Base-by-base conservation (phyloP, 2,888 invertebrate genomes). In the Philereme transversata region DNA sequence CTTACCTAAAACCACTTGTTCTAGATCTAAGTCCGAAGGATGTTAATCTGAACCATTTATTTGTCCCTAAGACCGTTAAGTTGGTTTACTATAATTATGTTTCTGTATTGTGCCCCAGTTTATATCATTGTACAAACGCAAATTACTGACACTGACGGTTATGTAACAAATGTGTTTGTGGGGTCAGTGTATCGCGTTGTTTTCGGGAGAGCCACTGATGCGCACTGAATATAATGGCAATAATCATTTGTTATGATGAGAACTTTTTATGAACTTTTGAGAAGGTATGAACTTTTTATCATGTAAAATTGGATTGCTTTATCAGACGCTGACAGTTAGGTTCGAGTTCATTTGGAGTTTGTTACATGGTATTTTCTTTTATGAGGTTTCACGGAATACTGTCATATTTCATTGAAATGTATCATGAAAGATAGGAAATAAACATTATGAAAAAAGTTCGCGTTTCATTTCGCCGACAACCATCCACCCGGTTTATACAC, bases 211-310 rank as follows among this genome's bases (percentile, higher is more conserved):
- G 69, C 69, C 66, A 73, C 73, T 75, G 77, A 78, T 71, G 74
- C 74, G 75, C 64, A 71, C 71, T 71, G 76, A 75, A 80, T 77
- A 75, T 74, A 57, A 58, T 72, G 74, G 75, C 76, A 74, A 78
- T 81, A 78, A 78, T 78, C 77, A 80, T 78, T 77, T 72, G 76
- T 78, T 79, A 75, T 68, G 60, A 68, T 63, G 65, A 69, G 65
- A n/a, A n/a, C n/a, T n/a, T n/a, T n/a, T n/a, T n/a, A n/a, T n/a
- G n/a, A n/a, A n/a, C n/a, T n/a, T n/a, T n/a, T 66, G 65, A 59
- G 55, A 63, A 65, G 70, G 64, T 72, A 69, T 74, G 70, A 70
- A 68, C 60, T 46, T 52, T 57, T 45, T 61, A 52, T 57, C 50
- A 51, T 62, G 55, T 55, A 43, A 50, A 49, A 59, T 56, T 49